Percentiles rank a stretch among this genome's conserved stretches.
These are phyloP conservation scores for Sebastes baramenuke DNA, from an alignment of 2,797 vertebrate species.

Conservation along the genomic window DNA sequence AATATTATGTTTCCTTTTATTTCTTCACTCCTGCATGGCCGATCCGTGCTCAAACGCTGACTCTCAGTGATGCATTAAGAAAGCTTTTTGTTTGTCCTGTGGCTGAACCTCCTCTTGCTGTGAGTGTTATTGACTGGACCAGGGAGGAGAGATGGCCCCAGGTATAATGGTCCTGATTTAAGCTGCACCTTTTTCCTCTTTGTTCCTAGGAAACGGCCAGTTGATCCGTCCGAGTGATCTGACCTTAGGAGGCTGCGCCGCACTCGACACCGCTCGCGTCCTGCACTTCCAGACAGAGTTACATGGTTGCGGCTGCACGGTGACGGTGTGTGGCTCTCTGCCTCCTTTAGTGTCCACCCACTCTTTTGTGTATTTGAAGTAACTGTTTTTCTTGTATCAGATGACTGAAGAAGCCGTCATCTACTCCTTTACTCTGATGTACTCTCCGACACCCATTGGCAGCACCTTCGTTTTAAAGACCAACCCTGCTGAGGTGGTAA, in stretches of 20 bases:
- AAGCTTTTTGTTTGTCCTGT: conserved; percentile 50
- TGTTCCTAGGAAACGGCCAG: conserved; percentile 65
- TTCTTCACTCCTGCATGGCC: conserved; percentile 24
- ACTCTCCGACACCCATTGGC: conserved; percentile 52
- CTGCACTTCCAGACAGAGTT: conserved; percentile 61
- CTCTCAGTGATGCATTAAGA: conserved; percentile 41
- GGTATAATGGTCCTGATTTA: conserved; percentile 35
- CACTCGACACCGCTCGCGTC: neutral
- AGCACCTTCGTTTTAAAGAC: conserved; percentile 63
- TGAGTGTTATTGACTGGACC: conserved; percentile 50
- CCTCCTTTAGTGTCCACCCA: neutral
- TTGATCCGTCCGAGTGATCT: conserved; percentile 63
- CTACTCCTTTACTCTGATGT: conserved; percentile 68
- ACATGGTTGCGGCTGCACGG: conserved; percentile 62
- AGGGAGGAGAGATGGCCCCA: conserved; percentile 12
- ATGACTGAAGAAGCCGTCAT: conserved; percentile 64
- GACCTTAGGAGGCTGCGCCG: conserved; percentile 71
- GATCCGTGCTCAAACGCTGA: conserved; percentile 14
- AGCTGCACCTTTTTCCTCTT: neutral
- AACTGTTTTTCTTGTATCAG: conserved; percentile 35
- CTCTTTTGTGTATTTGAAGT: neutral
- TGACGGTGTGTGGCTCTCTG: conserved; percentile 21
- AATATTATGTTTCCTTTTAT: conserved; percentile 57
- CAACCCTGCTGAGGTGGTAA: conserved; percentile 50
- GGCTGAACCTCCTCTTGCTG: conserved; percentile 41